Evolutionary conservation across 2,888 invertebrate species (phyloP).

Genomic region (Entomobrya multifasciata): DNA sequence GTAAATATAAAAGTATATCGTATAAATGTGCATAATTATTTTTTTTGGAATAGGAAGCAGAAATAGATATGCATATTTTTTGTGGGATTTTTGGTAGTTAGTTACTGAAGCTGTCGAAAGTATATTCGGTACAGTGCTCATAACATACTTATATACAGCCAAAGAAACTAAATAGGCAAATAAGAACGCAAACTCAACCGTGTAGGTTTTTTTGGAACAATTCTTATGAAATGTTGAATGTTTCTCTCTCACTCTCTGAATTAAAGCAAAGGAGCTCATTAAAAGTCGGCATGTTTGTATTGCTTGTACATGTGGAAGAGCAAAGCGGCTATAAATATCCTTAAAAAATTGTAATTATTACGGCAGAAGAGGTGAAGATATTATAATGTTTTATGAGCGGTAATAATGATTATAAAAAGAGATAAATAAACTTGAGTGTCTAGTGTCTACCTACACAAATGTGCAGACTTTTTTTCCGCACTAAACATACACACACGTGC

Average conservation of each 20-base stretch:
- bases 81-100: neutral
- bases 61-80: slow-evolving; percentile 4
- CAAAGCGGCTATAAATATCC: slow-evolving; percentile 48
- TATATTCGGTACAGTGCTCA: neutral
- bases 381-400: slow-evolving; percentile 53
- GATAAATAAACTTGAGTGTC: slow-evolving; percentile 10
- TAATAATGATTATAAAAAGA: slow-evolving; percentile 44
- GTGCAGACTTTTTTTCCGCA: neutral
- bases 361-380: slow-evolving; percentile 1
- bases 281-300: slow-evolving; percentile 27
- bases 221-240: neutral
- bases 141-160: neutral
- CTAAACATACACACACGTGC: neutral
- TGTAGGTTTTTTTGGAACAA: neutral
- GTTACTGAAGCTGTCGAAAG: neutral
- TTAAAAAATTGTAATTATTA: slow-evolving; percentile 49
- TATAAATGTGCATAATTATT: slow-evolving; percentile 27
- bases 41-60: neutral
- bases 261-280: slow-evolving; percentile 42
- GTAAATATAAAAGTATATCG: neutral
- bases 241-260: slow-evolving; percentile 4
- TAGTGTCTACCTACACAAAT: neutral
- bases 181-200: neutral
- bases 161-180: neutral
- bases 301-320: neutral